Conservation (phyloP, 2,113 vertebrate species). For the Nycticebus coucang region DNA sequence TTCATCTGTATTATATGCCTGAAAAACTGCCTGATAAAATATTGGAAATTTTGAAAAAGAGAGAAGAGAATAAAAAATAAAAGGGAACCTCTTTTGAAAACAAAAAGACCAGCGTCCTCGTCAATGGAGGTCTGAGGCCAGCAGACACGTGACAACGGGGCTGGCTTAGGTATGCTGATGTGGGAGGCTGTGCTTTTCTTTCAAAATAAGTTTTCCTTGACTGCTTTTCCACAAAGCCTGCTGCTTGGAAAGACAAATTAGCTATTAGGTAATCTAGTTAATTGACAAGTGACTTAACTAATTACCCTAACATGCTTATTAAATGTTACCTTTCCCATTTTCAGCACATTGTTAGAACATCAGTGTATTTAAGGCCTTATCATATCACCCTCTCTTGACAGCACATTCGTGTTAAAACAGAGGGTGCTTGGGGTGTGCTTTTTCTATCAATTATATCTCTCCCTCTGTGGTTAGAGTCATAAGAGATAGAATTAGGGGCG, state of each 20-base stretch:
- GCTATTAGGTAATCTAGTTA: constrained; percentile 74
- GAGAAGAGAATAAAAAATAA: not conserved
- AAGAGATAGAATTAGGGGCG: not conserved
- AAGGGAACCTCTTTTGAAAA: not conserved
- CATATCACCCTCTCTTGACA: not conserved
- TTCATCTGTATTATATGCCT: too few species aligned
- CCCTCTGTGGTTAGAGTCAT: constrained; percentile 15
- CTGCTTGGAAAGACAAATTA: constrained; percentile 66
- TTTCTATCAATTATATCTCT: not conserved
- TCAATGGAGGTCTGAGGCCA: fast-evolving
- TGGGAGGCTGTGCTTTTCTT: not conserved
- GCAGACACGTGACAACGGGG: fast-evolving
- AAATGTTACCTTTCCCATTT: constrained; percentile 72
- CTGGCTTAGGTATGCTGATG: fast-evolving
- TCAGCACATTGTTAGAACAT: constrained; percentile 52
- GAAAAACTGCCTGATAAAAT: too few species aligned
- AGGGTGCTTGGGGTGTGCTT: not conserved
- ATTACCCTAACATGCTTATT: constrained; percentile 76
- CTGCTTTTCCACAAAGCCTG: constrained; percentile 65
- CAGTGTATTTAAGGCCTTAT: constrained; percentile 44
- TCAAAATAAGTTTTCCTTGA: constrained; percentile 61
- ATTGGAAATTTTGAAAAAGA: too few species aligned
- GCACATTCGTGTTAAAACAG: not conserved
- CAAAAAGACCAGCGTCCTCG: not conserved
- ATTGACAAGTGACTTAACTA: constrained; percentile 80